A percentile compares a stretch with the other conserved stretches of the same genome.
Evolutionary conservation across 2,797 vertebrate species (phyloP).

Genomic region (Acipenser transmontanus): DNA sequence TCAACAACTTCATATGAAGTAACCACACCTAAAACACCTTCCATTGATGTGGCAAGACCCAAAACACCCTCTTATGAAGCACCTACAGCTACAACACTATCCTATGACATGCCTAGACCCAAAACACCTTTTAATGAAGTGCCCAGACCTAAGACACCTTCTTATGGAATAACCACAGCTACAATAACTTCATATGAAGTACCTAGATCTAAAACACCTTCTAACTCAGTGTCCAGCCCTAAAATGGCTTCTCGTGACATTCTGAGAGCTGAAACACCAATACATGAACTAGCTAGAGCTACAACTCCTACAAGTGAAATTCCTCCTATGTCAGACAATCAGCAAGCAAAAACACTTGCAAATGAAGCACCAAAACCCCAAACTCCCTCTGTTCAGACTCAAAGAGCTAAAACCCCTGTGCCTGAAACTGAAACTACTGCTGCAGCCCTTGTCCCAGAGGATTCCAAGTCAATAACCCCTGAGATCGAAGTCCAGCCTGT

Average conservation of each 20-base stretch:
- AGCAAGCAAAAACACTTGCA: conserved; percentile 44
- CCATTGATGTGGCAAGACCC: conserved; percentile 24
- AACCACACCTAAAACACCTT: conserved; percentile 40
- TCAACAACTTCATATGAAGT: conserved; percentile 56
- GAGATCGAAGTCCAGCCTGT: conserved; percentile 28
- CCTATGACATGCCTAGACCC: conserved; percentile 17
- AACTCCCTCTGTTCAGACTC: conserved; percentile 24
- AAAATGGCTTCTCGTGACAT: conserved; percentile 30
- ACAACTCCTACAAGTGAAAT: conserved; percentile 28
- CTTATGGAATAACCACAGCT: conserved; percentile 27
- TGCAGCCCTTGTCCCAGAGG: conserved; percentile 42
- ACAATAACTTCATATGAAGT: conserved; percentile 14
- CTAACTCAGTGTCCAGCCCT: conserved; percentile 13
- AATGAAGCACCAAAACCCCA: conserved; percentile 31
- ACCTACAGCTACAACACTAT: background rate
- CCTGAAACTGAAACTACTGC: conserved; percentile 53
- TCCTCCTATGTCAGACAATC: conserved; percentile 29
- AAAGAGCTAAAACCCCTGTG: conserved; percentile 43
- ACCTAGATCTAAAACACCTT: conserved; percentile 32
- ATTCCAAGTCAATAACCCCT: conserved; percentile 42
- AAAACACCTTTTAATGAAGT: conserved; percentile 22
- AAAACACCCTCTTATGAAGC: conserved; percentile 9
- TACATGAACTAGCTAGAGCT: conserved; percentile 24
- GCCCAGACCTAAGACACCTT: conserved; percentile 24
- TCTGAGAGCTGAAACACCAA: conserved; percentile 21